Percentiles rank a stretch among this genome's conserved stretches.
Evolutionary conservation across 2,888 invertebrate species (phyloP).

Genomic region (Drosophila neutralis): DNA sequence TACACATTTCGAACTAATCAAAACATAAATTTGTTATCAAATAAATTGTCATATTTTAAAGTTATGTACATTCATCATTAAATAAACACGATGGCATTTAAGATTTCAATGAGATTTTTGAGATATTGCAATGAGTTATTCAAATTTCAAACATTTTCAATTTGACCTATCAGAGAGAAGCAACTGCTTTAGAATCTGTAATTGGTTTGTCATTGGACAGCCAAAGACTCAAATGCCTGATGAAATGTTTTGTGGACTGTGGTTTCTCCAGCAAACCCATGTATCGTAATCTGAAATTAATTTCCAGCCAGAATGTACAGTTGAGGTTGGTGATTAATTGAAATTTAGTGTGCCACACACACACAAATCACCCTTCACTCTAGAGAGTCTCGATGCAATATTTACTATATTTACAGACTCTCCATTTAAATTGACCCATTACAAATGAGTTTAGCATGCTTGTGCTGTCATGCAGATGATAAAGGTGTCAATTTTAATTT

Average conservation of each 20-base stretch:
- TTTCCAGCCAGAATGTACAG: neutral
- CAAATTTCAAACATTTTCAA: neutral
- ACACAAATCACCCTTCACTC: neutral
- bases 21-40: neutral
- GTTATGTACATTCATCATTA: neutral
- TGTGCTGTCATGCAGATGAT: no score
- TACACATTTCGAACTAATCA: neutral
- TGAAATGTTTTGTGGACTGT: slow-evolving; percentile 27
- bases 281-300: neutral
- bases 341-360: neutral
- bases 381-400: neutral
- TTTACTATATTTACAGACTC: neutral
- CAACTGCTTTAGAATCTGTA: neutral
- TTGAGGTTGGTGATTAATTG: neutral
- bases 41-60: neutral
- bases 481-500: neutral
- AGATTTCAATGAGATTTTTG: no score
- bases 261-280: slow-evolving; percentile 16
- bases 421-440: neutral
- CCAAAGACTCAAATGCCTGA: slow-evolving; percentile 23
- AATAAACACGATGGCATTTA: neutral
- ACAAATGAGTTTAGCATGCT: slow-evolving; percentile 7
- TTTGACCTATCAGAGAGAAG: neutral
- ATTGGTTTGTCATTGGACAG: slow-evolving; percentile 10
- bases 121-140: neutral